phyloP scores from a whole-genome alignment of 2,113 vertebrate genomes.

The Cathartes aura region DNA sequence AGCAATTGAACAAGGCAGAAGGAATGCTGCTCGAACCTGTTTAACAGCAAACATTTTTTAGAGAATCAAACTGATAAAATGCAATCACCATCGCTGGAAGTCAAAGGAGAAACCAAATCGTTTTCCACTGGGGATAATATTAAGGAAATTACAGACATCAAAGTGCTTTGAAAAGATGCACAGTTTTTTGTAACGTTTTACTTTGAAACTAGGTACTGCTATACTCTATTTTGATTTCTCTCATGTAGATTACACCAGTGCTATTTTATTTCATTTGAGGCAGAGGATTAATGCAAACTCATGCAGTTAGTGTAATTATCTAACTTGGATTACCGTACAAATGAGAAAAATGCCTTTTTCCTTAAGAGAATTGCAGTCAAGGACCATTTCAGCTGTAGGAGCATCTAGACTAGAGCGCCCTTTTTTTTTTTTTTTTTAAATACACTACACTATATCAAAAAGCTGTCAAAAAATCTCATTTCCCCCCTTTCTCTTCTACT shows the following conservation, averaged over 20 bases:
- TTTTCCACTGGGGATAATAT: neutral
- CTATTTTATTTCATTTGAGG: neutral
- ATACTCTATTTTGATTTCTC: neutral
- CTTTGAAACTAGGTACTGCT: neutral
- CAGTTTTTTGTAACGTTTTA: neutral
- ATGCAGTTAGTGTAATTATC: neutral
- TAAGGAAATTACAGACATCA: neutral
- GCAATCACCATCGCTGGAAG: neutral
- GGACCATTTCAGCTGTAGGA: neutral
- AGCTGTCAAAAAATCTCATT: neutral
- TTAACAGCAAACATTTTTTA: neutral
- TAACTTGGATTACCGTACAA: neutral
- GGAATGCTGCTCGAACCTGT: conserved; percentile 33
- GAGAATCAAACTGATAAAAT: neutral
- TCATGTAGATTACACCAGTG: neutral
- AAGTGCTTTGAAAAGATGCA: neutral
- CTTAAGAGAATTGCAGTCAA: neutral
- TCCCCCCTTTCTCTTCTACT: neutral
- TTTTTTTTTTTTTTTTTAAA: neutral
- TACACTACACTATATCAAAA: neutral
- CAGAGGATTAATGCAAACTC: neutral
- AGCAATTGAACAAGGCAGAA: neutral
- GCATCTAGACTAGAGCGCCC: neutral
- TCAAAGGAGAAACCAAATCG: neutral
- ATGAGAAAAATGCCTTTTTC: conserved; percentile 5